Evolutionary conservation across 2,888 invertebrate genomes (phyloP).

Genomic region (Ennomos quercinarius): DNA sequence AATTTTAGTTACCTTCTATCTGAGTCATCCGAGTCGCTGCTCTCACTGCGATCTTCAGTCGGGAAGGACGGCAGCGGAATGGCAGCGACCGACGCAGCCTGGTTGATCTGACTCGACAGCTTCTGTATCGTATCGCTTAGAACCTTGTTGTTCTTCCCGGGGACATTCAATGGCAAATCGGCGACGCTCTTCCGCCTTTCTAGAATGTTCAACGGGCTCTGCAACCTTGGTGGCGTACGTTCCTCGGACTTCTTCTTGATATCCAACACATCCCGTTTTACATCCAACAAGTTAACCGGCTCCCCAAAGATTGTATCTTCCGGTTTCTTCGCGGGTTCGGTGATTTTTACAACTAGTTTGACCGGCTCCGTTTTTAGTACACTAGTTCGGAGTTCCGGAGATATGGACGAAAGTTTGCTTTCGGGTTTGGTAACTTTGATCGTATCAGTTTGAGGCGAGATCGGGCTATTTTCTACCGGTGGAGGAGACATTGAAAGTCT

Average conservation of each 20-base stretch:
- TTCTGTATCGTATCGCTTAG: slow-evolving; percentile 88
- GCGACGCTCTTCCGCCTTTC: slow-evolving; percentile 77
- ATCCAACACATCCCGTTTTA: slow-evolving; percentile 65
- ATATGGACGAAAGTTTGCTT: slow-evolving; percentile 54
- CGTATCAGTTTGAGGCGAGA: slow-evolving; percentile 65
- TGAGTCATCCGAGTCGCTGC: slow-evolving; percentile 79
- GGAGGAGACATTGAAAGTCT: slow-evolving; percentile 79
- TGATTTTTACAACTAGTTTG: slow-evolving; percentile 53
- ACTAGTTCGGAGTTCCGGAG: slow-evolving; percentile 51
- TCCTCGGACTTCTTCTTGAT: slow-evolving; percentile 73
- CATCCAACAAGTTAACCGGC: slow-evolving; percentile 66
- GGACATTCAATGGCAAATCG: slow-evolving; percentile 66
- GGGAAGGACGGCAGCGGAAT: slow-evolving; percentile 69
- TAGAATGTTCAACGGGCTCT: slow-evolving; percentile 71
- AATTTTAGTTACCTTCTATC: slow-evolving; percentile 66
- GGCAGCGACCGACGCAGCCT: slow-evolving; percentile 62
- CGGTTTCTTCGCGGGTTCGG: slow-evolving; percentile 58
- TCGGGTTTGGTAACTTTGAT: slow-evolving; percentile 55
- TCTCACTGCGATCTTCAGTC: slow-evolving; percentile 72
- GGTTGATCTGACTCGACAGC: slow-evolving; percentile 82
- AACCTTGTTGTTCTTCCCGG: slow-evolving; percentile 85
- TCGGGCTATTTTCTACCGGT: slow-evolving; percentile 62
- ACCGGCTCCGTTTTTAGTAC: slow-evolving; percentile 49
- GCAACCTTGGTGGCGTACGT: slow-evolving; percentile 62
- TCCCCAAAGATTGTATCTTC: slow-evolving; percentile 74